A percentile compares a stretch with the other conserved stretches of the same genome.
Evolutionary conservation across 2,797 vertebrate genomes (phyloP).

Genomic region (Falco naumanni): DNA sequence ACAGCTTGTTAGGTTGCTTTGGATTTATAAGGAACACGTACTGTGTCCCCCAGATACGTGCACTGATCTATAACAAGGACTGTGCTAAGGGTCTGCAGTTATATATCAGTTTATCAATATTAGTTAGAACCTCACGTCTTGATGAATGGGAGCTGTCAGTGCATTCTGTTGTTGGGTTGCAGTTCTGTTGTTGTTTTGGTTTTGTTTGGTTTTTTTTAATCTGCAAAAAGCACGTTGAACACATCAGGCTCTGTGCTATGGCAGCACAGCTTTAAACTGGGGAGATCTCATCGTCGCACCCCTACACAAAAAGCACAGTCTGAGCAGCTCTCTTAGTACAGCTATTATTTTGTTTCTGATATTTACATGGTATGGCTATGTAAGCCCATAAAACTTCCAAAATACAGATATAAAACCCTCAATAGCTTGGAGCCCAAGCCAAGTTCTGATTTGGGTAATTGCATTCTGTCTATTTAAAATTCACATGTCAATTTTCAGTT

Average conservation of each 20-base stretch:
- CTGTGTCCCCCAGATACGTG: not conserved
- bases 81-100: not conserved
- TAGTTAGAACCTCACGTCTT: not conserved
- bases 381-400: not conserved
- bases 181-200: not conserved
- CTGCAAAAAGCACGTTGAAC: not conserved
- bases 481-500: not conserved
- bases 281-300: not conserved
- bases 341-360: not conserved
- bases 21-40: not conserved
- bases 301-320: not conserved
- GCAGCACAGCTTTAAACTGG: not conserved
- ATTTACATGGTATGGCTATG: not conserved
- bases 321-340: not conserved
- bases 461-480: constrained; percentile 14
- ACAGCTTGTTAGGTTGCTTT: not conserved
- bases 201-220: not conserved
- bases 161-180: not conserved
- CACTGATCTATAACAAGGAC: not conserved
- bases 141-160: not conserved
- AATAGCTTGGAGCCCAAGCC: not conserved
- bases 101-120: not conserved
- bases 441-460: constrained; percentile 34
- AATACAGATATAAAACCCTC: not conserved
- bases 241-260: not conserved